These are phyloP conservation scores for Furcifer pardalis DNA, from an alignment of 2,797 vertebrate species.

Conservation along the genomic window DNA sequence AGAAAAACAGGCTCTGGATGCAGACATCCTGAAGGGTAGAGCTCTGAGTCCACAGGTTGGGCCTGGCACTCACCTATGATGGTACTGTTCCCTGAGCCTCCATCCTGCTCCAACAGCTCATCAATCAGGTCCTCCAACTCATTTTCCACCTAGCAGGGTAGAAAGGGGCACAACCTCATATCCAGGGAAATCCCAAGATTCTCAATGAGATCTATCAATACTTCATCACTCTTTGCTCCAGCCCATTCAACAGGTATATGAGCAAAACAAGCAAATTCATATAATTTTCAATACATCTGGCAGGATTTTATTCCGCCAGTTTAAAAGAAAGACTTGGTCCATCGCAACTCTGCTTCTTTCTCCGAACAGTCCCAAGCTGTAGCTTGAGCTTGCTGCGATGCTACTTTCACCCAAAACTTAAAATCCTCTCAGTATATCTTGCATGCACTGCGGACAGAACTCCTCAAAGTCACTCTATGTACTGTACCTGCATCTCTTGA, in stretches of 20 bases:
- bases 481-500: slow-evolving; percentile 92
- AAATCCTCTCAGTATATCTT: neutral
- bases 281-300: neutral
- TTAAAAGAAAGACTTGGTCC: neutral
- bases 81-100: slow-evolving; percentile 88
- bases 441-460: neutral
- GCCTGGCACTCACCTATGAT: slow-evolving; percentile 85
- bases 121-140: slow-evolving; percentile 96
- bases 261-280: too few species aligned
- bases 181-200: neutral
- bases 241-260: too few species aligned
- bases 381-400: neutral
- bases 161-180: neutral
- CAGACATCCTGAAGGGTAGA: neutral
- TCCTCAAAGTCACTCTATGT: neutral
- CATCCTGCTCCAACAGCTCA: slow-evolving; percentile 92
- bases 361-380: neutral
- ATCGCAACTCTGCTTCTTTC: too few species aligned
- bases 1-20: neutral
- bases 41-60: neutral
- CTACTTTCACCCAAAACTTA: neutral
- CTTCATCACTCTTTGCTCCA: neutral
- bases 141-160: slow-evolving; percentile 86
- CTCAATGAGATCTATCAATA: neutral
- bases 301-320: neutral